phyloP scores from a whole-genome alignment of 30 jellyfish, hydroid and myxozoan genomes.

The Mastigias papua region DNA sequence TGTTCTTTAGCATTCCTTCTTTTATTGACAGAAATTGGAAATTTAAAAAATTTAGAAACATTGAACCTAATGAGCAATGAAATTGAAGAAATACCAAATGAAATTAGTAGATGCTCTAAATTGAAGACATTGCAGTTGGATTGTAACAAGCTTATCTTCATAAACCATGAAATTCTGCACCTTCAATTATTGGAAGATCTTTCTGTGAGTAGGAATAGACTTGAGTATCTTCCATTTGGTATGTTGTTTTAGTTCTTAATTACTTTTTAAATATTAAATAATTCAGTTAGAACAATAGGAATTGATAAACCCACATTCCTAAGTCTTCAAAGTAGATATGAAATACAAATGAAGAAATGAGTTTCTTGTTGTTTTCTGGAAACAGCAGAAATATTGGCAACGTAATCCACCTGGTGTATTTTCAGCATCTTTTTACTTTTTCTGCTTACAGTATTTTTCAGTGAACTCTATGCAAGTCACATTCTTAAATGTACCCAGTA shows the following conservation, averaged over 20 bases:
- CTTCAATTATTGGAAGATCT: slow-evolving; percentile 30
- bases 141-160: neutral
- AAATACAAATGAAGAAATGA: too few relatives aligned
- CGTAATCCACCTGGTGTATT: neutral
- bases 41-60: slow-evolving; percentile 5
- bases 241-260: neutral
- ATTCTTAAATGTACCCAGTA: too few relatives aligned
- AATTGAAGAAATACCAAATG: slow-evolving; percentile 36
- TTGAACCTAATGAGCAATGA: slow-evolving; percentile 45
- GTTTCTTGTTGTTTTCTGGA: too few relatives aligned
- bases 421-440: neutral
- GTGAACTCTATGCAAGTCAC: too few relatives aligned
- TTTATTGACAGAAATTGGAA: slow-evolving; percentile 42
- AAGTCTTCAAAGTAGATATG: too few relatives aligned
- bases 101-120: slow-evolving; percentile 4
- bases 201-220: slow-evolving; percentile 53
- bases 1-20: neutral
- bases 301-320: too few relatives aligned
- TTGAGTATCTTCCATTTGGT: slow-evolving; percentile 40
- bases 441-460: neutral
- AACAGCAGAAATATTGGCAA: too few relatives aligned
- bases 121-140: slow-evolving; percentile 39
- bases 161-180: neutral
- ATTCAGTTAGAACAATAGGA: too few relatives aligned
- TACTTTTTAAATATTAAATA: neutral